Evolutionary conservation across 1,140 invertebrate species (phyloP).

Genomic region (Mylabris phalerata): DNA sequence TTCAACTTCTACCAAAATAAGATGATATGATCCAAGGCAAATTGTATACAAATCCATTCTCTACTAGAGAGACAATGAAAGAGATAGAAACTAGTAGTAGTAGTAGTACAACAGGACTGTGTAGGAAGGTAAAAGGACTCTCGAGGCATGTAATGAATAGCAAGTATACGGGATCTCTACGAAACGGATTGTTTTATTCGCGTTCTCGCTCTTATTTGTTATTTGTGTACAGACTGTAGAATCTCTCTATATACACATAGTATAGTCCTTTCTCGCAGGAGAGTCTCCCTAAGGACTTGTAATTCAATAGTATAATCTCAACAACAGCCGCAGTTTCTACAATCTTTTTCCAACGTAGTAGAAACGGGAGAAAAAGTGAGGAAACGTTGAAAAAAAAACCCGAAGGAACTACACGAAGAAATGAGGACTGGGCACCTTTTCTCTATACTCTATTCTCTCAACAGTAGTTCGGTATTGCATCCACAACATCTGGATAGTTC

Average conservation of each 20-base stretch:
- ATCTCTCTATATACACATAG: not conserved
- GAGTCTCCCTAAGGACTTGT: constrained; percentile 18
- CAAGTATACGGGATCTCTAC: constrained; percentile 21
- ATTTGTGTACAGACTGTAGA: constrained; percentile 15
- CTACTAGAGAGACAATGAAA: too few relatives aligned
- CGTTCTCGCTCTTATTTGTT: constrained; percentile 22
- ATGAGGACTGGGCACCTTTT: too few relatives aligned
- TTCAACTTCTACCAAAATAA: constrained; percentile 9
- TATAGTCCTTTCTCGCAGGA: constrained; percentile 12
- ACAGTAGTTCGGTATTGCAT: too few relatives aligned
- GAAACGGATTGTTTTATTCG: constrained; percentile 23
- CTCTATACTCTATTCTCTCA: too few relatives aligned
- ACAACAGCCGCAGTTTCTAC: constrained; percentile 13
- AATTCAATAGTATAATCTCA: constrained; percentile 25
- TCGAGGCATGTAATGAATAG: constrained; percentile 28
- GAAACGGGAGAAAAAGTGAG: too few relatives aligned
- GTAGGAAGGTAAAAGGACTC: constrained; percentile 14
- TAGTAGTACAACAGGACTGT: constrained; percentile 11
- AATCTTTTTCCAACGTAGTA: too few relatives aligned
- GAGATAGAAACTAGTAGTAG: not conserved
- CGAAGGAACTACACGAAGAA: too few relatives aligned
- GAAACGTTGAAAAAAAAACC: too few relatives aligned
- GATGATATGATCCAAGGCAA: constrained; percentile 26
- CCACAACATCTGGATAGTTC: too few relatives aligned
- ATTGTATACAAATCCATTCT: constrained; percentile 32